Conservation (phyloP, 2,888 invertebrate genomes). For the Xanthia togata region DNA sequence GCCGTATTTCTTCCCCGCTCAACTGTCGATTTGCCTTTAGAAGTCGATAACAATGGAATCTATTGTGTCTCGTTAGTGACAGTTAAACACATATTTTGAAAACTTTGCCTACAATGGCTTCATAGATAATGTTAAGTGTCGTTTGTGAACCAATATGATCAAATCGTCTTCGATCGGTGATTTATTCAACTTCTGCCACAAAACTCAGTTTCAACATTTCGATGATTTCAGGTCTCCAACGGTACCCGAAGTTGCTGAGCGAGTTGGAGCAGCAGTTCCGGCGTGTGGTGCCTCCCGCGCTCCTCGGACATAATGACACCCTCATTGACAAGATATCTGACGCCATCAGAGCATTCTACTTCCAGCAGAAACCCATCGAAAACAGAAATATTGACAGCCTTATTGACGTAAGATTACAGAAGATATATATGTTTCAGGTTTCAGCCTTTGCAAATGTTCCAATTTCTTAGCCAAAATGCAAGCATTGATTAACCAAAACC, state of each 20-base stretch:
- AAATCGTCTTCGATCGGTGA: not conserved
- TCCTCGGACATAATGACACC: conserved; percentile 80
- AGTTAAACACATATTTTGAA: no score
- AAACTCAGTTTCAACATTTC: conserved; percentile 2
- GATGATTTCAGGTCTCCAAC: conserved; percentile 87
- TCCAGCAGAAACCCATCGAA: conserved; percentile 89
- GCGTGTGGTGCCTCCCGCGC: conserved; percentile 90
- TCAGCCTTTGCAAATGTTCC: not conserved
- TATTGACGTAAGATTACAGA: conserved; percentile 84
- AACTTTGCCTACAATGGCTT: not conserved
- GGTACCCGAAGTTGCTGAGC: conserved; percentile 89
- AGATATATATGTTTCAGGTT: not conserved
- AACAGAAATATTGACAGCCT: conserved; percentile 90
- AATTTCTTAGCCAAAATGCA: not conserved
- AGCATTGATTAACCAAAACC: not conserved
- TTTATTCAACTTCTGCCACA: not conserved
- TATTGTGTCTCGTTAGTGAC: no score
- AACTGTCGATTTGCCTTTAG: no score
- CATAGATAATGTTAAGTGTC: not conserved
- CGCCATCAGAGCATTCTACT: conserved; percentile 90
- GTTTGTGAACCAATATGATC: not conserved
- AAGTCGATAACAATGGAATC: no score
- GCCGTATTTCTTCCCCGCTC: not conserved
- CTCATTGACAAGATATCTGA: conserved; percentile 80
- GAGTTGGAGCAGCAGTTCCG: conserved; percentile 90